Evolutionary conservation across 2,888 invertebrate species (phyloP).

Genomic region (Proisotoma minuta): DNA sequence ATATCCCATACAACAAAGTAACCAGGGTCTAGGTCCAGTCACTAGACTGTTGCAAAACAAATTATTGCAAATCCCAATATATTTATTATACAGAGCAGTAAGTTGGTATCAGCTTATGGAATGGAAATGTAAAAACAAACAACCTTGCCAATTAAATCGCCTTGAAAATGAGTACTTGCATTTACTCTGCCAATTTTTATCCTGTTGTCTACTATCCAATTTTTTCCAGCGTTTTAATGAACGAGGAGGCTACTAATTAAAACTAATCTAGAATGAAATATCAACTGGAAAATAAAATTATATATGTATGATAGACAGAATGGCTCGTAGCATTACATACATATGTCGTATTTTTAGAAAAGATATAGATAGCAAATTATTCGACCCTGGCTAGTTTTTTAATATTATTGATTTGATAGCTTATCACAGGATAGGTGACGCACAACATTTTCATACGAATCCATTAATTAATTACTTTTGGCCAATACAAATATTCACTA

Average conservation of each 20-base stretch:
- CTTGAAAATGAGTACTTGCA: conserved; percentile 2
- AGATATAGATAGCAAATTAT: no score
- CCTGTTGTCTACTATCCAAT: background rate
- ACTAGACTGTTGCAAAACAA: background rate
- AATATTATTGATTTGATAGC: no score
- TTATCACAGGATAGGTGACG: no score
- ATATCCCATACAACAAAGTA: background rate
- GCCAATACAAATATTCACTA: no score
- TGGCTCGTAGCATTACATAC: background rate
- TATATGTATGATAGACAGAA: background rate
- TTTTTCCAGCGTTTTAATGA: no score
- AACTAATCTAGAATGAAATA: background rate
- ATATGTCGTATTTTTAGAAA: no score
- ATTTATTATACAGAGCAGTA: no score
- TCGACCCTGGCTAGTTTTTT: no score
- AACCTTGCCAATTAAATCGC: conserved; percentile 2
- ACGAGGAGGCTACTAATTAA: no score
- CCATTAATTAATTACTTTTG: no score
- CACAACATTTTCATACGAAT: no score
- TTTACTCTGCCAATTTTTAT: background rate
- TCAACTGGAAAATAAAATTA: background rate
- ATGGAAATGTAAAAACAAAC: background rate
- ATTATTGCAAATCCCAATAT: no score
- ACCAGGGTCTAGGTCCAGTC: background rate
- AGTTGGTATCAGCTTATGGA: background rate